phyloP scores from a whole-genome alignment of 1,140 invertebrate species.

The Augochlora pura region DNA sequence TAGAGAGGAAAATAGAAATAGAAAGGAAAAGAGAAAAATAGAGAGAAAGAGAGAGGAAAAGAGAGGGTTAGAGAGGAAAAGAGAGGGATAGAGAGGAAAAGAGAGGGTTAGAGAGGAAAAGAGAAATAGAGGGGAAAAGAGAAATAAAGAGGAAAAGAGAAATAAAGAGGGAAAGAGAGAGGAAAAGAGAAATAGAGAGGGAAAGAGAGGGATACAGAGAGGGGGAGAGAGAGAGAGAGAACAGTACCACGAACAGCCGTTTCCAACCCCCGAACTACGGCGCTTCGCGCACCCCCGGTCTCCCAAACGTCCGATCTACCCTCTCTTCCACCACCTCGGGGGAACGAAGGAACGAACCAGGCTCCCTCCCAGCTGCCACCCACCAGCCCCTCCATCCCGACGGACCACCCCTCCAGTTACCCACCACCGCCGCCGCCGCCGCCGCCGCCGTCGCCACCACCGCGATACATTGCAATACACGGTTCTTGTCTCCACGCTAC shows the following conservation, averaged over 20 bases:
- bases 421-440: conserved; percentile 48
- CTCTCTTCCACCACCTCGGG: conserved; percentile 64
- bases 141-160: too few species aligned
- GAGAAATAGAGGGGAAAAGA: too few species aligned
- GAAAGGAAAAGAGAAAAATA: too few species aligned
- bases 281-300: conserved; percentile 72
- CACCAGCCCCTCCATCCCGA: conserved; percentile 62
- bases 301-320: conserved; percentile 67
- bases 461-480: conserved; percentile 80
- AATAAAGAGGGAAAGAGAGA: too few species aligned
- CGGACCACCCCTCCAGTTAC: conserved; percentile 60
- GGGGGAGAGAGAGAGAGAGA: too few species aligned
- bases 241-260: conserved; percentile 48
- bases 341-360: conserved; percentile 62
- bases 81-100: too few species aligned
- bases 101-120: too few species aligned
- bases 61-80: too few species aligned
- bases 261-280: conserved; percentile 66
- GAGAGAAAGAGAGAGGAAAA: too few species aligned
- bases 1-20: too few species aligned
- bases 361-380: conserved; percentile 64
- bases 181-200: too few species aligned
- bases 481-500: conserved; percentile 75
- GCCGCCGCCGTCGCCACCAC: conserved; percentile 70
- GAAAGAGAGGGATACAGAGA: too few species aligned